Base-by-base conservation (phyloP, 2,888 invertebrate genomes). In the Andricus quercusramuli region DNA sequence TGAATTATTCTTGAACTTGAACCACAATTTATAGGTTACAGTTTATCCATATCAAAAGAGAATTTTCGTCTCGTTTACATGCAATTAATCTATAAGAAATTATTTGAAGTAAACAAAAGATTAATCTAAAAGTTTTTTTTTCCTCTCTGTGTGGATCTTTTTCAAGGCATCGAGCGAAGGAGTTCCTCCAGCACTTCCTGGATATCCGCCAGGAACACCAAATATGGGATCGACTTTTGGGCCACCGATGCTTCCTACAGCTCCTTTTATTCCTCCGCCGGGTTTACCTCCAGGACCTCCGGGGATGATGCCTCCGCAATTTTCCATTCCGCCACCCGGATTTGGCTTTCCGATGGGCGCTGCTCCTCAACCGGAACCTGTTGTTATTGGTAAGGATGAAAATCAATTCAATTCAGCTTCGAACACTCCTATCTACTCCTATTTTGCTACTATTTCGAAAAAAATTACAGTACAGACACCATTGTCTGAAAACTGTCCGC, bases 301-400 rank as follows among this genome's bases (percentile, higher is more conserved):
- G 0, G 91, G 91, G 20, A 91, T 91, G 3, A 95, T 96, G 93
- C 95, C 96, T 81, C 95, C 96, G 37, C 95, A 96, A 32, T 97
- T 96, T 91, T 95, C 95, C 62, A 95, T 97, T 90, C 97, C 97
- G 59, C 97, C 97, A 37, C 97, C 97, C 17, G 96, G 96, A 56
- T 96, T 96, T 91, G 94, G 94, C 17, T 92, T 91, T 83, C 90
- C 92, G 25, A 90, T 92, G 13, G 83, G 87, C 22, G 87, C 88
- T 22, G 88, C 90, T 37, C 87, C 90, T 81, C 84, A 90, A 44
- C 87, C 89, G 5, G 92, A 92, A 66, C 81, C 90, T 22, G 89
- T 91, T 79, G 92, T 92, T 3, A 92, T 92, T 81, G 91, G 92
- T 92, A 88, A 82, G 67, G 76, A 25, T 41, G 11, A 32, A 64